Conservation (phyloP, 2,888 invertebrate species). For the Yponomeuta malinellus region DNA sequence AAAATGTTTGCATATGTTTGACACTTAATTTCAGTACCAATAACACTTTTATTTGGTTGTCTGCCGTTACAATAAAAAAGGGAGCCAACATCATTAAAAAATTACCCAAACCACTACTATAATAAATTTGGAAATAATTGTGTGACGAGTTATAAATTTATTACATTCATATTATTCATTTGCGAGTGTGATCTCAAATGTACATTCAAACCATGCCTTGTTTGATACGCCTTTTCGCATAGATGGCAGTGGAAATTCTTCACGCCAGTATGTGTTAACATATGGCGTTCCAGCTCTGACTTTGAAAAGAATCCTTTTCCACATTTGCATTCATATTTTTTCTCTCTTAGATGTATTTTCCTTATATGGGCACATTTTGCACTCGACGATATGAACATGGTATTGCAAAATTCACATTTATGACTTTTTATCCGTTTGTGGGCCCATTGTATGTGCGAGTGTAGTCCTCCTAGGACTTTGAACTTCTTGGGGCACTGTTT, state of each 20-base stretch:
- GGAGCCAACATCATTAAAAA: too few species aligned
- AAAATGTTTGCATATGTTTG: too few species aligned
- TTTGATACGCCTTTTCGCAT: constrained; percentile 69
- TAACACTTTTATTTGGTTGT: too few species aligned
- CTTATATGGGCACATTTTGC: constrained; percentile 62
- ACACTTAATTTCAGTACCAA: too few species aligned
- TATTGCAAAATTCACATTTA: constrained; percentile 66
- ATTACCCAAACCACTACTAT: too few species aligned
- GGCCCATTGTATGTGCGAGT: constrained; percentile 66
- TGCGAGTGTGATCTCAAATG: constrained; percentile 63
- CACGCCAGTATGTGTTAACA: constrained; percentile 63
- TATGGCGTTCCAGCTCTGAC: constrained; percentile 62
- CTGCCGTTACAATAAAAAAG: too few species aligned
- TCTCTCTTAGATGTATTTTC: constrained; percentile 66
- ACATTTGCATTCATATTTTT: constrained; percentile 66
- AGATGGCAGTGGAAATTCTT: constrained; percentile 68
- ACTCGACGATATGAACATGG: constrained; percentile 66
- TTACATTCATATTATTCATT: constrained; percentile 24
- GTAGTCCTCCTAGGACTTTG: constrained; percentile 62
- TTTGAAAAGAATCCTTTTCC: constrained; percentile 65
- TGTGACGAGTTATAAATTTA: neutral
- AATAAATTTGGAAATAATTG: neutral
- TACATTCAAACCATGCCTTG: constrained; percentile 65
- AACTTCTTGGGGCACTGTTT: constrained; percentile 68
- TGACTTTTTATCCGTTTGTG: constrained; percentile 65